These are phyloP conservation scores for Phrynocephalus guinanensis DNA, from an alignment of 2,797 vertebrate species.

Conservation along the genomic window DNA sequence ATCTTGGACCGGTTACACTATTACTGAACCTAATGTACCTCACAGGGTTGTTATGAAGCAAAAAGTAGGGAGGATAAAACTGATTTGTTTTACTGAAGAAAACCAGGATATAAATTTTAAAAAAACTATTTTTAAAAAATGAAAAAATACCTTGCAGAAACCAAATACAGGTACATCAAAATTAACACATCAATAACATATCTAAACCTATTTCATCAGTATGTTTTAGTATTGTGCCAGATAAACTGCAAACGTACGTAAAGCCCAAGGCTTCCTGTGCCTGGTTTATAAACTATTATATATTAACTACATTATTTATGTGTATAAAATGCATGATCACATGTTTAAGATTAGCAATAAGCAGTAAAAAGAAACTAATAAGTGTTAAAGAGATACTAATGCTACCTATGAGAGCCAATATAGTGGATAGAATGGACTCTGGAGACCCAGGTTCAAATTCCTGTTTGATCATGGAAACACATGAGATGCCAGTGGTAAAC, in stretches of 20 bases:
- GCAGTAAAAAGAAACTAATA: no score
- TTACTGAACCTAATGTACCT: neutral
- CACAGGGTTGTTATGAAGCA: neutral
- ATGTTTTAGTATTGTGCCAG: neutral
- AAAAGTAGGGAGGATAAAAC: neutral
- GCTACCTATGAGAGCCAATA: no score
- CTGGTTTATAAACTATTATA: neutral
- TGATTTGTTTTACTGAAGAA: neutral
- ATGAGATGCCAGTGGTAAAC: no score
- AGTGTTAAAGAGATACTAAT: no score
- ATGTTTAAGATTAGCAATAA: neutral
- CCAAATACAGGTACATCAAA: neutral
- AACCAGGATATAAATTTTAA: neutral
- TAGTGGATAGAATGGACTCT: no score
- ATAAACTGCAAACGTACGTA: neutral
- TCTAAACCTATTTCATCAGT: neutral
- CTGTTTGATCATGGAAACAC: no score
- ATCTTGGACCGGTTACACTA: neutral
- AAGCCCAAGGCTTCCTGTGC: neutral
- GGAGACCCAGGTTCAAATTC: no score
- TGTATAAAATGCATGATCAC: neutral
- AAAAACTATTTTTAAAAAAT: neutral
- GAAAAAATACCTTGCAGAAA: neutral
- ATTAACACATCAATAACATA: neutral
- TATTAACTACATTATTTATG: neutral